Evolutionary conservation across 2,888 invertebrate species (phyloP), one percentile per base, ranked within the genome.

Genomic region (Oxycera nigricornis): DNA sequence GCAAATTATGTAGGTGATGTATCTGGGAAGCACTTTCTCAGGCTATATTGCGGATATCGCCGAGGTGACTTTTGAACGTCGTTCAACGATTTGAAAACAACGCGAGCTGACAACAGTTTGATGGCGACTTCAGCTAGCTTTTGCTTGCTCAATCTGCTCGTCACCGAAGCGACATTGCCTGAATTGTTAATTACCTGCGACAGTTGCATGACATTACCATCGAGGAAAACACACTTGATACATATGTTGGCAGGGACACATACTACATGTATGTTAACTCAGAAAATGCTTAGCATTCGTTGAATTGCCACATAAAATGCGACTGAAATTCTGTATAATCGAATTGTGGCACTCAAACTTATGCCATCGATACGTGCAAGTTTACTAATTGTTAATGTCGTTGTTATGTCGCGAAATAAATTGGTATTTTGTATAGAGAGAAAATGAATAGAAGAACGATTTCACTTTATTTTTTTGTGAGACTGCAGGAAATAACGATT

Each of bases 101-200:
- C 65, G 59, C 30, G 24, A 50, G n/a, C n/a, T 20, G 24, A 55
- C 22, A 22, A n/a, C 46, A 46, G 52, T 55, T 22, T 2, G 61
- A 3, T 41, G 65, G 65, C 65, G 41, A 65, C 11, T n/a, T n/a
- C n/a, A n/a, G n/a, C n/a, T n/a, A 17, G 4, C 28, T 20, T 26
- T 26, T 26, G 3, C 7, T 61, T 61, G 61, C 61, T 30, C 61
- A 61, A 61, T 61, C 20, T 22, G 17, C 65, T 65, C 65, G 41
- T 65, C 65, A 65, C 41, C 41, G 22, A 24, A 17, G 41, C 24
- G 39, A 30, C 24, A 26, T 65, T 24, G 17, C 65, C 41, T 41
- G 65, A 65, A 65, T 65, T 65, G 65, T 65, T 65, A 65, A 65
- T 65, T 65, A 65, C 39, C 30, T 20, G 9, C 24, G 65, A 46